Base-by-base conservation (phyloP, 2,888 invertebrate genomes). In the Anoplius nigerrimus region DNA sequence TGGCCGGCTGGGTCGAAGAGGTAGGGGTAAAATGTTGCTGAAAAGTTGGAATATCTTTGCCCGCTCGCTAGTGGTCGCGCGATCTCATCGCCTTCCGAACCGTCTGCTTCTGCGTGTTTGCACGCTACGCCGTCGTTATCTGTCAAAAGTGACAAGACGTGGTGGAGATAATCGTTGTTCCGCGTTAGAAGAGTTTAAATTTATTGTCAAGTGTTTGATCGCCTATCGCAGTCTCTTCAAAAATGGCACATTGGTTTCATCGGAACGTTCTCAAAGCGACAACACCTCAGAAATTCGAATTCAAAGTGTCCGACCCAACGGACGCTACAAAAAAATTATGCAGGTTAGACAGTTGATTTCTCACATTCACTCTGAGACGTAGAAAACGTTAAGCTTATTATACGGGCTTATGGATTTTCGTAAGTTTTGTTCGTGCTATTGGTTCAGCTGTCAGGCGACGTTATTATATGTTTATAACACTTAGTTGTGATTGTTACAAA, bases 211-310 rank as follows among this genome's bases (percentile, higher is more conserved):
- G 18, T 13, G 5, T 4, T 51, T 11, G 34, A 34, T 6, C 11
- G 34, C 2, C n/a, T 57, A 4, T n/a, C 24, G 1, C 4, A 45
- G 6, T 43, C 5, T 15, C 5, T 48, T 0, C 42, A 34, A 58
- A 58, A 64, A 88, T 88, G 88, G 88, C 88, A 55, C 87, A 87
- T 43, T 93, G 93, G 93, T 93, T 93, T 87, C 93, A 93, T 83
- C 89, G 93, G 72, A 92, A 92, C 82, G 90, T 91, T 2, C 81
- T 93, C 11, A 93, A 93, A 85, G 91, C 92, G 0, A 92, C 92
- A 11, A 89, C 90, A 15, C 76, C 71, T 65, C 83, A 87, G 62
- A 87, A 88, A 71, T 88, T 88, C 34, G 88, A 88, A 54, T 71
- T 87, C 11, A 88, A 87, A 75, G 76, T 85, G 57, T 63, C 66